Conservation (phyloP, 92 coral and sea anemone species). For the Bergia sp. region DNA sequence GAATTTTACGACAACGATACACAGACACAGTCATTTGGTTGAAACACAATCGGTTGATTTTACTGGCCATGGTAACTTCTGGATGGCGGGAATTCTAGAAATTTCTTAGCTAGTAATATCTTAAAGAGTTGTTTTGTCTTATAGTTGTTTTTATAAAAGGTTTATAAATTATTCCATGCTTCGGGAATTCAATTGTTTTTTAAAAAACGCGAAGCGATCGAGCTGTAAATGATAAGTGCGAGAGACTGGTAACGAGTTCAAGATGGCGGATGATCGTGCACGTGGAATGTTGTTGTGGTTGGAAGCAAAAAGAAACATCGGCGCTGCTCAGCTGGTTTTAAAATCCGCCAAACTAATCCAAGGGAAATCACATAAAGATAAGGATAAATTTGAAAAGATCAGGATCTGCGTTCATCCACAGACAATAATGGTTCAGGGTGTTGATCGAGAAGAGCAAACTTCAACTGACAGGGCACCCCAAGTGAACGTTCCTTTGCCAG, state of each 20-base stretch:
- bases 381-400: not conserved
- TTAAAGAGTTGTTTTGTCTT: too few species aligned
- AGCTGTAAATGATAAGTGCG: not conserved
- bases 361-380: not conserved
- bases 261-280: constrained; percentile 35
- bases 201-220: too few species aligned
- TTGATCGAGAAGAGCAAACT: not conserved
- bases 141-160: too few species aligned
- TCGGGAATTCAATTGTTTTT: too few species aligned
- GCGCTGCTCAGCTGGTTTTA: constrained; percentile 19
- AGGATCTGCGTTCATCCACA: constrained; percentile 24
- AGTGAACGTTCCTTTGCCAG: not conserved
- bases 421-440: not conserved
- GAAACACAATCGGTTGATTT: too few species aligned
- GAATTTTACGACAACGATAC: too few species aligned
- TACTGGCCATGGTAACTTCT: too few species aligned
- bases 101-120: too few species aligned
- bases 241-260: constrained; percentile 24
- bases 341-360: constrained; percentile 14
- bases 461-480: not conserved
- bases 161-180: too few species aligned
- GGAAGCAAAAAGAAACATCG: constrained; percentile 35
- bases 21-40: too few species aligned
- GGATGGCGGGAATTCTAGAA: too few species aligned
- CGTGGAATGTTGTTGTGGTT: constrained; percentile 31